Evolutionary conservation across 1,140 invertebrate genomes (phyloP), one percentile per base, ranked within the genome.

Genomic region (Atta texana): DNA sequence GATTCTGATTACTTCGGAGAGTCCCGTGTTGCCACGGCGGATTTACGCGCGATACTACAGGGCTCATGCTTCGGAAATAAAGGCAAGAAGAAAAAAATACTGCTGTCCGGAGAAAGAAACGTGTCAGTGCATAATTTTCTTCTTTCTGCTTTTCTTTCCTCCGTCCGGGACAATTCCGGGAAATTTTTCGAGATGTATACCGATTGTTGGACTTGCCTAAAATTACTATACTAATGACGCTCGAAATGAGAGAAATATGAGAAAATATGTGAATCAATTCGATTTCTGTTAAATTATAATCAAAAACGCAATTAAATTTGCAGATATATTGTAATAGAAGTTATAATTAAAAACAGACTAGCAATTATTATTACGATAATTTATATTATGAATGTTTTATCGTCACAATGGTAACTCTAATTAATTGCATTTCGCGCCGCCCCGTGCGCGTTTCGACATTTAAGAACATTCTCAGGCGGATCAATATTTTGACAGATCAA

Each of bases 1-100:
- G 57, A 55, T 84, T 74, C 69, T 84, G 80, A 84, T 84, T 84
- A 84, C 80, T 84, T 63, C 55, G 80, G 80, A 75, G 69, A 57
- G 39, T 82, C n/a, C 55, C 53, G 68, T 44, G 49, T 7, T 14
- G 51, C 7, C 39, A 44, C 21, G 53, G 24, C 53, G 68, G 55
- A 75, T 84, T 84, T 84, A 61, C 68, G 80, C 34, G 63, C 31
- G 24, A 63, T 63, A 49, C 31, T n/a, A 14, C 6, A 28, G 34
- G 8, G 24, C 69, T 75, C 55, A 8, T 49, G 55, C 39, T 59
- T 61, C 39, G 53, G 55, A 49, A 84, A 84, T 84, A 75, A 18
- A 74, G 8, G 12, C 51, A 31, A 12, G 12, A 34, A 77, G n/a
- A 49, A 39, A 44, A 44, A 72, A 53, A 7, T 10, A 14, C 7